Evolutionary conservation across 2,797 vertebrate genomes (phyloP).

Genomic region (Fringilla coelebs): DNA sequence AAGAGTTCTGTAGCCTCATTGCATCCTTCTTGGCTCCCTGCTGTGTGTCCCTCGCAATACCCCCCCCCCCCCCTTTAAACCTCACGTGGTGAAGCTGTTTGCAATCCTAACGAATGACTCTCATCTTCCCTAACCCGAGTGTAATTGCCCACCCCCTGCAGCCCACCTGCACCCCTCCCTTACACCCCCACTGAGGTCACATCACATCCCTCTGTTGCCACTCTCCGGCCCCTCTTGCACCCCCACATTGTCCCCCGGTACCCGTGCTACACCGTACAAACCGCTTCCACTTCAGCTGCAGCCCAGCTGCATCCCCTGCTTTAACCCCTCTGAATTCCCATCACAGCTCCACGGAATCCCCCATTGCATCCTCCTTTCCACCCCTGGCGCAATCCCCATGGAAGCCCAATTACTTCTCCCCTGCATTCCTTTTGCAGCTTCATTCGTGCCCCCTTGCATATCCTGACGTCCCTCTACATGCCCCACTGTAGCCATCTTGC

Average conservation of each 20-base stretch:
- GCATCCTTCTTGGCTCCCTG: not conserved
- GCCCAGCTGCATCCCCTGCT: not conserved
- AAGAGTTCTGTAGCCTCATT: not conserved
- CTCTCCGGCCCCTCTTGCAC: no score
- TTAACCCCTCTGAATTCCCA: not conserved
- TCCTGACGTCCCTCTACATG: no score
- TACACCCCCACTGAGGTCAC: not conserved
- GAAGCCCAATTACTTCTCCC: not conserved
- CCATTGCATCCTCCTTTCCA: not conserved
- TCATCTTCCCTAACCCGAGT: not conserved
- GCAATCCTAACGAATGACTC: not conserved
- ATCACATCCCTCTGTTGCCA: not conserved
- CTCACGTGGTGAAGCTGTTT: not conserved
- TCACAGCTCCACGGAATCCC: not conserved
- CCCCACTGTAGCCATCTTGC: rapidly evolving
- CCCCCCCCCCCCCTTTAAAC: not conserved
- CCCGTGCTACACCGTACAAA: rapidly evolving
- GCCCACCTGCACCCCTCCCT: not conserved
- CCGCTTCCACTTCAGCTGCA: no score
- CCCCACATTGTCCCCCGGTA: not conserved
- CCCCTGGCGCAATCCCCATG: no score
- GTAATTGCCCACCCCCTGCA: not conserved
- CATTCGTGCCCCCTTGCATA: no score
- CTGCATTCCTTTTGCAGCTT: not conserved
- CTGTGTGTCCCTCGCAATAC: not conserved